Percentiles rank a stretch among this genome's conserved stretches.
phyloP scores from a whole-genome alignment of 2,113 vertebrate species.

The Rhabdornis inornatus region DNA sequence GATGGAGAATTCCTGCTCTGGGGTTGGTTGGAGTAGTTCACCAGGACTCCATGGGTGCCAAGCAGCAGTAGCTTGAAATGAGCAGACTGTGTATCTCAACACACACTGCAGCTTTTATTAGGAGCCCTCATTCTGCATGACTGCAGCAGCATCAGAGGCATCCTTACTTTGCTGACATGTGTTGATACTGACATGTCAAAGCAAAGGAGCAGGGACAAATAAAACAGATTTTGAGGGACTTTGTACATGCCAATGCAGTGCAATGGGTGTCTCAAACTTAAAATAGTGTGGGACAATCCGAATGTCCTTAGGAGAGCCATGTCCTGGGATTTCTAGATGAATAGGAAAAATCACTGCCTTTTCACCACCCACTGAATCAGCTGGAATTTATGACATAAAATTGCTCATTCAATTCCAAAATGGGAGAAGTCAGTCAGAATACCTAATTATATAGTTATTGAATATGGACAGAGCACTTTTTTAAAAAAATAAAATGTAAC shows the following conservation, averaged over 20 bases:
- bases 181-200: not conserved
- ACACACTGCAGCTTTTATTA: not conserved
- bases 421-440: conserved; percentile 6
- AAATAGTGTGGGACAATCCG: not conserved
- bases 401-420: not conserved
- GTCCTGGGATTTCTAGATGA: not conserved
- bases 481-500: not conserved
- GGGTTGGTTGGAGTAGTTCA: conserved; percentile 63
- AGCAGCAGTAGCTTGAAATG: conserved; percentile 48
- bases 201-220: not conserved
- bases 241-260: not conserved
- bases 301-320: not conserved
- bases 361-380: not conserved
- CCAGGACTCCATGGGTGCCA: conserved; percentile 54
- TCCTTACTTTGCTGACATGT: not conserved
- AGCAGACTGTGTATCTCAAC: conserved; percentile 46
- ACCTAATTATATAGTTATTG: not conserved
- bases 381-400: not conserved
- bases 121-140: not conserved
- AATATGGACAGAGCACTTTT: not conserved
- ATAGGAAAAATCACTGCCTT: not conserved
- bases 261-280: not conserved
- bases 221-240: not conserved
- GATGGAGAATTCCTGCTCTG: conserved; percentile 58
- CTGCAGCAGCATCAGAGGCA: not conserved